Evolutionary conservation across 92 coral and sea anemone species (phyloP), one percentile per base, ranked within the genome.

Genomic region (Heliopora coerulea): DNA sequence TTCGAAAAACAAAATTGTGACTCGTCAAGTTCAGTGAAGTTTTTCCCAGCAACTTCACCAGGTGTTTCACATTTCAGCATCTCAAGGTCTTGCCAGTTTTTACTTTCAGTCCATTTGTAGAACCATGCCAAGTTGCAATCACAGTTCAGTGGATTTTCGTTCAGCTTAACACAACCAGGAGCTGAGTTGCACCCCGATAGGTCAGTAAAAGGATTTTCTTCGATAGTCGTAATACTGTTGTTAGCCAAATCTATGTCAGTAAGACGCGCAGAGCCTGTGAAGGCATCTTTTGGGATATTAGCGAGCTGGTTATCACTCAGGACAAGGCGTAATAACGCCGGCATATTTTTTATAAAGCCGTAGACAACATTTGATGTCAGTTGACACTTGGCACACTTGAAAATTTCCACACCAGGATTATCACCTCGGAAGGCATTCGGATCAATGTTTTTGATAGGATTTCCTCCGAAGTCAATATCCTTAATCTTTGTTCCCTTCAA

Each of bases 261-360:
- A 0, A 67, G 40, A 11, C 25, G 20, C 4, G 56, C 24, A 19
- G 46, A 8, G 7, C 59, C 57, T 67, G 23, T 17, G 46, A 67
- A 67, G 23, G 74, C 74, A 31, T 49, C 74, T n/a, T 48, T 67
- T 8, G 74, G 74, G 29, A 67, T 19, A 46, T 67, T 58, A 8
- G 27, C 46, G 27, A 67, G 23, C 21, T 67, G 30, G 21, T 67
- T 67, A 52, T 23, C 34, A 8, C 58, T 59, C 24, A 67, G 40
- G 32, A 44, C 59, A 44, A 67, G 46, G 17, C 40, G 39, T 12
- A 13, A 13, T 1, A 67, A 33, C 0, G 74, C 23, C 7, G 74
- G 44, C 74, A 40, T 40, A 25, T 46, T 37, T 1, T 27, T 39
- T 0, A 67, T 18, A 18, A 67, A 67, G 10, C 74, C 74, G 46